Evolutionary conservation across 2,113 vertebrate species (phyloP), one percentile per base, ranked within the genome.

Genomic region (Saguinus imperator): DNA sequence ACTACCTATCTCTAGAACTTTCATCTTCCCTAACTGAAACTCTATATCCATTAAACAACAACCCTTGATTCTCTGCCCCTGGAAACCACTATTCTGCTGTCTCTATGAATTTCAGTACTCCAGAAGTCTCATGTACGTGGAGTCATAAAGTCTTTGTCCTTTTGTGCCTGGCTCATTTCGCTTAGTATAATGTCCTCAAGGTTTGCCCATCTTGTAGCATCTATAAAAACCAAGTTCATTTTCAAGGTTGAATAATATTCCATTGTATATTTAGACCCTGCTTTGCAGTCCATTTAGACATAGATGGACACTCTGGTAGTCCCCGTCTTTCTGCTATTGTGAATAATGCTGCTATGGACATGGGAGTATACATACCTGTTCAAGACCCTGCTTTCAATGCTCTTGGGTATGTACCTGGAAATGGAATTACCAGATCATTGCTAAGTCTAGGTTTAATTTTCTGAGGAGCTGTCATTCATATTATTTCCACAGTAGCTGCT

Each of bases 401-500:
- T 50, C 73, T 29, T 0, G 25, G 32, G 2, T 35, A 27, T 25
- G 8, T 32, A 43, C 12, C 16, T 37, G 45, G 13, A 80, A 86
- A 16, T 37, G n/a, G 40, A 58, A 7, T 91, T 64, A 13, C 29
- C 27, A 8, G 45, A 4, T 45, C 64, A 37, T 48, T 32, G 18
- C 13, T 0, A 21, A 80, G 50, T 25, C 79, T 75, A 7, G 21
- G 8, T 37, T 81, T 66, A 23, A 35, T 50, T 35, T 83, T 87
- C 32, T 17, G 40, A 72, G 35, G 68, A 58, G 20, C 48, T 8
- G 7, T 11, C 77, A 9, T 2, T 14, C 58, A 9, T 1, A 1
- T 18, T 25, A 27, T 79, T 80, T 32, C 13, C 50, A 16, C 13
- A 6, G 14, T 0, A 1, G 32, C 8, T 6, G 3, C 2, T 6